Evolutionary conservation across 2,797 vertebrate genomes (phyloP), one percentile per base, ranked within the genome.

Genomic region (Phrynocephalus vlangalii): DNA sequence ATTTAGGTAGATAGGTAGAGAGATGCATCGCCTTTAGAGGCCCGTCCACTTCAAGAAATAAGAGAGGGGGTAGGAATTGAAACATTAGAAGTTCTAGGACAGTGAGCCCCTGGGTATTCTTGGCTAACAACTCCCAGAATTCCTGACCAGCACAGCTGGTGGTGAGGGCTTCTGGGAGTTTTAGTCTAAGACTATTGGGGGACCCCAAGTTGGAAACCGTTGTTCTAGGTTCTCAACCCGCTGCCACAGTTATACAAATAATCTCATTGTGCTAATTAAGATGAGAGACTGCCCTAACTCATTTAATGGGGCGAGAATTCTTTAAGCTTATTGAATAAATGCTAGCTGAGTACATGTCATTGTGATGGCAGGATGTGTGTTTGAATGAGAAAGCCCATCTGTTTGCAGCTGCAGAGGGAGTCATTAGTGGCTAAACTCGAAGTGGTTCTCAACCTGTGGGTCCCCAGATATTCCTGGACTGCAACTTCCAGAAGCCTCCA

Each of bases 321-420:
- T 56, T 48, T 13, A 28, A n/a, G 33, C 30, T 63, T 72, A 30
- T 86, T 86, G 44, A 85, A 63, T 56, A 52, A 86, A 60, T n/a
- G 33, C 9, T 22, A 72, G 33, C 30, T 26, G 78, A 85, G 66
- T 52, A 84, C 38, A 15, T 28, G 44, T 82, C 26, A 22, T 71
- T 20, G 28, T 52, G 28, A 20, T 33, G 78, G 38, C 2, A 83
- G 38, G 67, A 33, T 9, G 68, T 73, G 50, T 26, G 28, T 56
- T 63, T 63, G 15, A 28, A 28, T 30, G 10, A 7, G 16, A 52
- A n/a, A 28, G 20, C 76, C 77, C 16, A 33, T 83, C 28, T 28
- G 4, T n/a, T 50, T 44, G 26, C 75, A 44, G 16, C 28, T 28
- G 26, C 68, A n/a, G 11, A 56, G 48, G 18, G 70, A 3, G 3